Percentiles rank a stretch among this genome's conserved stretches.
Conservation (phyloP, 2,888 invertebrate species). For the Drosophila pseudotakahashii region DNA sequence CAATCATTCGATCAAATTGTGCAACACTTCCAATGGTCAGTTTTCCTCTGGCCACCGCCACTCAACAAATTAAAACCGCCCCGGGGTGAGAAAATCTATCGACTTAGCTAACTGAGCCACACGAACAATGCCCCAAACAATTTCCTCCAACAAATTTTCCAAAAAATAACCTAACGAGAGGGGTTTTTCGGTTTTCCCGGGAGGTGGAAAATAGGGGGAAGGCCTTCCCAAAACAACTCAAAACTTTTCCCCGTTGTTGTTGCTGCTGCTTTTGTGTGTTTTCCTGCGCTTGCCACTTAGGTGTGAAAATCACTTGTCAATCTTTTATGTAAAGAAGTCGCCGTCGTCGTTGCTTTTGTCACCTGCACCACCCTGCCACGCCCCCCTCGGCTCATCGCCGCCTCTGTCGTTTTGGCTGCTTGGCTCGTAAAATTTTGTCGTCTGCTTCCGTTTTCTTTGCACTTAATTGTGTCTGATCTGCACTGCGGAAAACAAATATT, state of each 20-base stretch:
- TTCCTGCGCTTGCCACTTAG: conserved; percentile 58
- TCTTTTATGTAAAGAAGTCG: conserved; percentile 75
- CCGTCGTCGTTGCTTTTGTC: conserved; percentile 50
- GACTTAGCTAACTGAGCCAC: conserved; percentile 49
- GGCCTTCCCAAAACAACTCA: conserved; percentile 24
- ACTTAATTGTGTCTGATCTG: conserved; percentile 75
- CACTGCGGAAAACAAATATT: conserved; percentile 1
- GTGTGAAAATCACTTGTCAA: conserved; percentile 78
- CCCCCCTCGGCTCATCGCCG: conserved; percentile 7
- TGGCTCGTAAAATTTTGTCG: conserved; percentile 74
- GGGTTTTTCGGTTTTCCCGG: not conserved
- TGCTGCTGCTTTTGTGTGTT: conserved; percentile 35
- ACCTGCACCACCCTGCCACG: conserved; percentile 38
- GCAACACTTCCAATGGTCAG: conserved; percentile 27
- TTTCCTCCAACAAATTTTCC: conserved; percentile 40
- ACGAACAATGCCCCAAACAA: conserved; percentile 41
- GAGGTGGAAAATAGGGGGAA: not conserved
- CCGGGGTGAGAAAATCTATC: conserved; percentile 32
- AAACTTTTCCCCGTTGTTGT: conserved; percentile 48
- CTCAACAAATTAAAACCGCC: conserved; percentile 56
- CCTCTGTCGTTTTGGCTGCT: conserved; percentile 21
- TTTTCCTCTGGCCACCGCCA: not conserved
- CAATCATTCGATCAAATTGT: conserved; percentile 34
- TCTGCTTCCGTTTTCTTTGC: conserved; percentile 71
- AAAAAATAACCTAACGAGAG: conserved; percentile 19